Conservation (phyloP, 1,140 invertebrate genomes). For the Drosophila pseudoananassae region DNA sequence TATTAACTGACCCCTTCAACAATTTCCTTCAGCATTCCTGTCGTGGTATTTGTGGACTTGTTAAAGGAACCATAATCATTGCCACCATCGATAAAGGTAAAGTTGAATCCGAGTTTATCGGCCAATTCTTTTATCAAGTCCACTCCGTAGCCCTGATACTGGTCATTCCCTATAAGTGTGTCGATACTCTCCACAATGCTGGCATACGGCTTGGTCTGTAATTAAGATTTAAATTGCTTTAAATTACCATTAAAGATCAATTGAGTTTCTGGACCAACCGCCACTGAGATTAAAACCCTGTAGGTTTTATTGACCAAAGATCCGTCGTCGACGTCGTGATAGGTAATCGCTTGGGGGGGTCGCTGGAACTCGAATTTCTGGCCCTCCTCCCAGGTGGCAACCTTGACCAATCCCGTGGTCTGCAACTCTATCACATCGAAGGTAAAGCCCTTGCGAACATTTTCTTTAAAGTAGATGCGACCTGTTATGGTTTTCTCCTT, state of each 20-base stretch:
- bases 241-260: neutral
- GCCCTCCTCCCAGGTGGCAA: slow-evolving; percentile 90
- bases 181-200: slow-evolving; percentile 91
- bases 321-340: slow-evolving; percentile 83
- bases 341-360: slow-evolving; percentile 35
- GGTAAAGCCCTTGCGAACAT: slow-evolving; percentile 91
- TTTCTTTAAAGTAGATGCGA: slow-evolving; percentile 92
- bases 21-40: slow-evolving; percentile 94
- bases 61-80: slow-evolving; percentile 90
- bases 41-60: slow-evolving; percentile 89
- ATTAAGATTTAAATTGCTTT: neutral
- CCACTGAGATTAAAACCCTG: slow-evolving; percentile 91
- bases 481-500: slow-evolving; percentile 88
- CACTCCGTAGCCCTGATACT: slow-evolving; percentile 92
- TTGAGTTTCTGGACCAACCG: slow-evolving; percentile 84
- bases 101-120: slow-evolving; percentile 92
- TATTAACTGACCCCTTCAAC: slow-evolving; percentile 88
- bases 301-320: slow-evolving; percentile 92
- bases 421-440: slow-evolving; percentile 92
- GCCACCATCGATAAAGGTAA: slow-evolving; percentile 90
- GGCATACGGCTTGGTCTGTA: slow-evolving; percentile 91
- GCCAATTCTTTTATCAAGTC: slow-evolving; percentile 92
- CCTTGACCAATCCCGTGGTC: slow-evolving; percentile 87
- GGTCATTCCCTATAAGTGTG: slow-evolving; percentile 90
- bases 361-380: slow-evolving; percentile 73